Base-by-base conservation (phyloP, 2,888 invertebrate genomes). In the Amiota communis region DNA sequence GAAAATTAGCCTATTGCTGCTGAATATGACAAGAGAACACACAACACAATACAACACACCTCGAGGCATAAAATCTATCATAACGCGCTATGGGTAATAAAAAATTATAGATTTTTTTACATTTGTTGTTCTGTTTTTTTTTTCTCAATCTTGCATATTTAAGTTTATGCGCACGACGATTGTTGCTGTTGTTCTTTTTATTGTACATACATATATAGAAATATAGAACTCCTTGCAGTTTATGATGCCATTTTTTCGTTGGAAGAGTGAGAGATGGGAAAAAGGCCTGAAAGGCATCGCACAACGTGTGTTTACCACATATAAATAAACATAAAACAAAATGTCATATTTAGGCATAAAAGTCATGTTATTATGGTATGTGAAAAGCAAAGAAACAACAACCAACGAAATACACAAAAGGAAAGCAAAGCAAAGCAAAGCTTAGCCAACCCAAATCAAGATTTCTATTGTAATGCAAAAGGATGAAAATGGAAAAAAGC, bases 91-190 rank as follows among this genome's bases (percentile, higher is more conserved):
- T 51, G 74, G 76, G 81, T 71, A 77, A 85, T 83, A 83, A 83
- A 85, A 83, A 83, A 83, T 83, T 83, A 83, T 83, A 83, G 85
- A 83, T 83, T 82, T 83, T 78, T 82, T 71, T 56, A 17, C 20
- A 2, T 53, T 10, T 53, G 20, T 17, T 49, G 2, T 68, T 23
- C 15, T 20, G 46, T 46, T 47, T 67, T 8, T 72, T 71, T 72
- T 74, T 73, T 76, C 74, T 74, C 71, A 70, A 72, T 63, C 53
- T 84, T 86, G 82, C 84, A 85, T 85, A 84, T 85, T 85, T 83
- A 86, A 83, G 78, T 84, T 84, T 84, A 63, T 72, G 61, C 59
- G 15, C 46, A 51, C 46, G n/a, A 36, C 36, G 56, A 36, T 63
- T 63, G 23, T 68, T 68, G 48, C 17, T 67, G 11, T 67, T 23